phyloP scores from a whole-genome alignment of 2,888 invertebrate genomes.

The Aproaerema taeniolella region DNA sequence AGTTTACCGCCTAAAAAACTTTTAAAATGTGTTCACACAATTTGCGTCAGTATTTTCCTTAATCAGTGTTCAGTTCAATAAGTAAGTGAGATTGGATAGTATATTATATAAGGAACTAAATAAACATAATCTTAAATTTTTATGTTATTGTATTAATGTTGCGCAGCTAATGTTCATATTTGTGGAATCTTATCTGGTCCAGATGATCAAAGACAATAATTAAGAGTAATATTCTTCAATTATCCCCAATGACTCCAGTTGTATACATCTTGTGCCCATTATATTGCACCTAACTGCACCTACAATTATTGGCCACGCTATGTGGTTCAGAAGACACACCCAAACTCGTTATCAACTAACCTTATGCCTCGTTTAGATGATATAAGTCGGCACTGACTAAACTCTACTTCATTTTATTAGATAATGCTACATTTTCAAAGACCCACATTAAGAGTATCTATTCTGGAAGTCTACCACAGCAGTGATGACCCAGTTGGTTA shows the following conservation, averaged over 20 bases:
- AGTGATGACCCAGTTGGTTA: too few species aligned
- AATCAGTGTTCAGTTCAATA: too few species aligned
- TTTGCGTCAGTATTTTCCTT: too few species aligned
- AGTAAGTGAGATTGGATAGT: too few species aligned
- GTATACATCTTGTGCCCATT: slow-evolving; percentile 37
- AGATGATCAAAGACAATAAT: slow-evolving; percentile 21
- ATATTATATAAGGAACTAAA: too few species aligned
- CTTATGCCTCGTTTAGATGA: slow-evolving; percentile 53
- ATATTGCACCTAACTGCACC: slow-evolving; percentile 61
- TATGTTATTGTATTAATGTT: neutral
- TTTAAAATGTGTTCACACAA: too few species aligned
- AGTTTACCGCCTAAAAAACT: too few species aligned
- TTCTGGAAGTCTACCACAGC: too few species aligned
- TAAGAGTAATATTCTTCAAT: slow-evolving; percentile 34
- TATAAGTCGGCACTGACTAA: slow-evolving; percentile 17
- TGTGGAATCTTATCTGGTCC: slow-evolving; percentile 9
- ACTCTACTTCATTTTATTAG: too few species aligned
- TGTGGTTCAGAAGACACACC: slow-evolving; percentile 71
- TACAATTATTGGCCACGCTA: slow-evolving; percentile 60
- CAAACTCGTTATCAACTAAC: slow-evolving; percentile 66
- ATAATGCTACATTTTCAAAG: too few species aligned
- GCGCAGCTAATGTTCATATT: slow-evolving; percentile 1
- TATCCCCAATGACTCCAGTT: slow-evolving; percentile 24
- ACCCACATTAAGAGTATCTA: too few species aligned
- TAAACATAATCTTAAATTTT: neutral